These are phyloP conservation scores for Troides helena DNA, from an alignment of 2,888 invertebrate species.

Conservation along the genomic window DNA sequence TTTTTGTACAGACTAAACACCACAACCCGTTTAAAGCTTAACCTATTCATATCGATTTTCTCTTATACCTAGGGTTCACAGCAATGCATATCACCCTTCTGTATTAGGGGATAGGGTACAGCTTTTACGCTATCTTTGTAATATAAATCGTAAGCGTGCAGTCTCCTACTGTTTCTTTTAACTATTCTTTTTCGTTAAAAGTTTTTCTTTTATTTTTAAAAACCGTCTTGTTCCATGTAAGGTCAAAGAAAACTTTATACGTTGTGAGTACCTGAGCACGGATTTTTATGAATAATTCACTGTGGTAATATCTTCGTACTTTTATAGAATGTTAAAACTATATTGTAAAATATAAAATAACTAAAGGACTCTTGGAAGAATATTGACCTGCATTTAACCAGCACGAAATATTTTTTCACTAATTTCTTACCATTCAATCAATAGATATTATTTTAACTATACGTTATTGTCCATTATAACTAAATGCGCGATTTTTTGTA, in stretches of 20 bases:
- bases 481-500: too few species aligned
- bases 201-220: neutral
- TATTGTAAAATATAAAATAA: neutral
- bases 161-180: neutral
- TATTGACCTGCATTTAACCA: too few species aligned
- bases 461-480: too few species aligned
- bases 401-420: too few species aligned
- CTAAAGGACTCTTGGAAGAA: neutral
- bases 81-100: slow-evolving; percentile 15
- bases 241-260: neutral
- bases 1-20: neutral
- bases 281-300: neutral
- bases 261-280: neutral
- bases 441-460: too few species aligned
- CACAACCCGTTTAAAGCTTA: slow-evolving; percentile 17
- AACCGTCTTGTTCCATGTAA: neutral
- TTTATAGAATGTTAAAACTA: neutral
- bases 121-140: slow-evolving; percentile 10
- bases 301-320: neutral
- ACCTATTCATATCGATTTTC: slow-evolving; percentile 22
- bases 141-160: slow-evolving; percentile 1
- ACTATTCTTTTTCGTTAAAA: neutral
- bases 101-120: slow-evolving; percentile 7
- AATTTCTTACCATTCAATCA: too few species aligned
- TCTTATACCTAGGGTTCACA: slow-evolving; percentile 17